These are phyloP conservation scores for Nannoperca obscura DNA, from an alignment of 2,797 vertebrate species.

Conservation along the genomic window DNA sequence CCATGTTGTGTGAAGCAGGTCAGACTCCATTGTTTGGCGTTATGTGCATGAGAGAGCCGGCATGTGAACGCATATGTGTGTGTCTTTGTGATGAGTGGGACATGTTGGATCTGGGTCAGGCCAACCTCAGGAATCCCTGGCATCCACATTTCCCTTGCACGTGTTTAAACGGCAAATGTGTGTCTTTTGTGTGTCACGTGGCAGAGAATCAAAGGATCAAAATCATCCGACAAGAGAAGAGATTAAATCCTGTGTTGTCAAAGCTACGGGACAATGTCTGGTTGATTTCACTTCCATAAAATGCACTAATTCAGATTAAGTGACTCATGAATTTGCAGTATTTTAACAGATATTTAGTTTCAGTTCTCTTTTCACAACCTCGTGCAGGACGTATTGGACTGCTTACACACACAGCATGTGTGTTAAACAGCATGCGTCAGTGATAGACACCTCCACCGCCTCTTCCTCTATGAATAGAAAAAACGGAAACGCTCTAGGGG, in stretches of 20 bases:
- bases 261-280: not conserved
- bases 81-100: constrained; percentile 46
- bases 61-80: constrained; percentile 34
- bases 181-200: constrained; percentile 26
- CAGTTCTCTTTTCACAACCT: not conserved
- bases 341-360: not conserved
- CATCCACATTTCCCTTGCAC: constrained; percentile 58
- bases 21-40: constrained; percentile 42
- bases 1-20: constrained; percentile 56
- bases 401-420: not conserved
- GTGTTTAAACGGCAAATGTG: constrained; percentile 47
- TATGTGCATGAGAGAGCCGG: constrained; percentile 6
- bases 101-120: constrained; percentile 75
- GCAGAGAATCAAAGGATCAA: constrained; percentile 24
- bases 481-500: constrained; percentile 35
- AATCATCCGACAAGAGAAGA: not conserved
- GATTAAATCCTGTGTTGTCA: constrained; percentile 17
- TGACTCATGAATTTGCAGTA: not conserved
- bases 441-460: not conserved
- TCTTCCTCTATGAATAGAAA: constrained; percentile 24
- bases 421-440: not conserved
- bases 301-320: not conserved
- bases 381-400: not conserved
- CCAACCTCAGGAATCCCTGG: constrained; percentile 77
- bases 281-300: constrained; percentile 2